phyloP scores from a whole-genome alignment of 2,888 invertebrate genomes.

The Zelleria hepariella region DNA sequence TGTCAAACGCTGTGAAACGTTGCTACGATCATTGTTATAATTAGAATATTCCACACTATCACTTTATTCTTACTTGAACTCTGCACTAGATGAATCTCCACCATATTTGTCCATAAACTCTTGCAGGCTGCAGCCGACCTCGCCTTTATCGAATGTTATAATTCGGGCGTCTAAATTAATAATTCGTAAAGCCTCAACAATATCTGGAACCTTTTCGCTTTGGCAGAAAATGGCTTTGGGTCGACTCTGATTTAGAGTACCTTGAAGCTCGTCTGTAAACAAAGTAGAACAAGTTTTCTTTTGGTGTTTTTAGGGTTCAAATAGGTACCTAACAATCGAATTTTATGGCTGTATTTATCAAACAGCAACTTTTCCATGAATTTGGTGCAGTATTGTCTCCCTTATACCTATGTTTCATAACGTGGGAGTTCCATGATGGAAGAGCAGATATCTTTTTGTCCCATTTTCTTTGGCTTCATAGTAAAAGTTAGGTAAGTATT shows the following conservation, averaged over 20 bases:
- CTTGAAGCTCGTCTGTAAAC: conserved; percentile 30
- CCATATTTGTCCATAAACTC: conserved; percentile 30
- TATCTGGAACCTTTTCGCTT: conserved; percentile 32
- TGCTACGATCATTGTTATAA: no score
- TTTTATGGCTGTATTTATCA: no score
- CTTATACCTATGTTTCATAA: neutral
- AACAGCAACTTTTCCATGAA: no score
- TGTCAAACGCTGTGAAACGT: no score
- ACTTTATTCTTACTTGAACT: conserved; percentile 30
- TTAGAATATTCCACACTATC: no score
- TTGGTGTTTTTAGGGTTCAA: neutral
- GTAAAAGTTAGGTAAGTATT: no score
- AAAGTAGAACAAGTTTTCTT: neutral
- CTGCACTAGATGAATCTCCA: conserved; percentile 24
- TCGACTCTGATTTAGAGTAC: conserved; percentile 26
- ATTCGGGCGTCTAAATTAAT: conserved; percentile 26
- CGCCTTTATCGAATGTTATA: conserved; percentile 38
- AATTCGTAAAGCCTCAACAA: conserved; percentile 29
- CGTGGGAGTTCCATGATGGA: no score
- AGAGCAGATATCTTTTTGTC: no score
- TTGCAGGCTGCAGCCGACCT: conserved; percentile 27
- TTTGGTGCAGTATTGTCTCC: no score
- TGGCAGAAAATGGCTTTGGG: conserved; percentile 50
- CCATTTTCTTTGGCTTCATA: no score
- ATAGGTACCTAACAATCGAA: neutral